phyloP scores from a whole-genome alignment of 2,797 vertebrate species.

The Hafferia zeledoni region DNA sequence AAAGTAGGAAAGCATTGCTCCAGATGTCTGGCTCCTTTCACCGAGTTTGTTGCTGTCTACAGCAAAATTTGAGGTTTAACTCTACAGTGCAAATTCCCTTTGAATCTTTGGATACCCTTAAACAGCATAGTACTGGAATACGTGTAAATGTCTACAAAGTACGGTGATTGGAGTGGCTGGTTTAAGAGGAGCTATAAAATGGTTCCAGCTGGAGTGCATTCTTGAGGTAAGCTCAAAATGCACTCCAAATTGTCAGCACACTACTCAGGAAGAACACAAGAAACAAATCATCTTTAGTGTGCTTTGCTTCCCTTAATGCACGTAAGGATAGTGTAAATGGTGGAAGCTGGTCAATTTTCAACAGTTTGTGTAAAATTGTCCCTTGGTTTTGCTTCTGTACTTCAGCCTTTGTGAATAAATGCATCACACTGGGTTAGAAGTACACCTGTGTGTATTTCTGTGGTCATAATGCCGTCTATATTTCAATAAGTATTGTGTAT shows the following conservation, averaged over 20 bases:
- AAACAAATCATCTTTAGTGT: constrained; percentile 39
- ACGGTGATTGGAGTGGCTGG: constrained; percentile 57
- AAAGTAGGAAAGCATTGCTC: constrained; percentile 35
- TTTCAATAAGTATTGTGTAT: constrained; percentile 75
- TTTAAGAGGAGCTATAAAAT: constrained; percentile 73
- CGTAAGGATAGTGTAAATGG: constrained; percentile 43
- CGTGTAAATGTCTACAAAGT: constrained; percentile 55
- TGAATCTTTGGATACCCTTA: constrained; percentile 66
- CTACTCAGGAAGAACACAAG: constrained; percentile 48
- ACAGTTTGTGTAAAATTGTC: constrained; percentile 51
- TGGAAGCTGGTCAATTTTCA: constrained; percentile 48
- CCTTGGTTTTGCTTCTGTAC: constrained; percentile 19
- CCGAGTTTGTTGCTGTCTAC: constrained; percentile 60
- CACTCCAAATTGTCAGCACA: constrained; percentile 56
- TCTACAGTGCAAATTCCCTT: constrained; percentile 67
- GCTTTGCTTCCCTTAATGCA: constrained; percentile 39
- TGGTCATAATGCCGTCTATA: constrained; percentile 37
- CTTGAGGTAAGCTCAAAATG: constrained; percentile 67
- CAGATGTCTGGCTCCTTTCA: constrained; percentile 71
- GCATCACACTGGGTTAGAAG: not conserved
- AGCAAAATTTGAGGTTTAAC: constrained; percentile 74
- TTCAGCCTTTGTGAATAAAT: constrained; percentile 20
- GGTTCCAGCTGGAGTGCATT: constrained; percentile 63
- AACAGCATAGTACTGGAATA: constrained; percentile 49
- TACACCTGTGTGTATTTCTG: constrained; percentile 54